phyloP scores from a whole-genome alignment of 2,888 invertebrate genomes.

The Tolmerus cingulatus region DNA sequence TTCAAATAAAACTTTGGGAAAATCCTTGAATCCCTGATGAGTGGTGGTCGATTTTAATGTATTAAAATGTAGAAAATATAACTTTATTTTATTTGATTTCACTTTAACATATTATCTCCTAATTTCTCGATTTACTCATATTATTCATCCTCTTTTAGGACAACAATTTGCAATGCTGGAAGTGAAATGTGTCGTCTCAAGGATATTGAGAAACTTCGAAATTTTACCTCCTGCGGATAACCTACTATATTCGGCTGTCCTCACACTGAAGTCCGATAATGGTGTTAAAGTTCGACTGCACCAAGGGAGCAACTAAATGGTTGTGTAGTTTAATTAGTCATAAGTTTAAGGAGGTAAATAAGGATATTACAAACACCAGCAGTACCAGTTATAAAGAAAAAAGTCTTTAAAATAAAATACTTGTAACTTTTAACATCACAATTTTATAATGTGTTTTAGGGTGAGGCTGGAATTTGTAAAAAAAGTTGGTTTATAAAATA shows the following conservation, averaged over 20 bases:
- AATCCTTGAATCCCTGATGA: neutral
- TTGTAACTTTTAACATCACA: too few relatives aligned
- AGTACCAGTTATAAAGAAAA: neutral
- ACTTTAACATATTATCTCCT: neutral
- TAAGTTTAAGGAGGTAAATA: neutral
- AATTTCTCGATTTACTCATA: neutral
- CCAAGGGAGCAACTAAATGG: conserved; percentile 51
- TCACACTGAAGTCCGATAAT: conserved; percentile 65
- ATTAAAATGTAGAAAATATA: neutral
- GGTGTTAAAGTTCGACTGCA: conserved; percentile 63
- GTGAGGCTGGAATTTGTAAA: too few relatives aligned
- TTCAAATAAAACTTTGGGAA: neutral
- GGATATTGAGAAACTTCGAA: conserved; percentile 65
- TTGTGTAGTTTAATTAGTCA: neutral
- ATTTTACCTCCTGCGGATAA: conserved; percentile 58
- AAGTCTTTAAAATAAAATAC: neutral
- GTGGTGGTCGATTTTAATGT: neutral
- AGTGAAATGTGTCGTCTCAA: conserved; percentile 66
- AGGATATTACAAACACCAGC: neutral
- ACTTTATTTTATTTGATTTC: neutral
- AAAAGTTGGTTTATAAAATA: too few relatives aligned
- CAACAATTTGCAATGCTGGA: conserved; percentile 67
- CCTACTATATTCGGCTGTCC: conserved; percentile 61
- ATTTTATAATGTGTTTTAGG: too few relatives aligned
- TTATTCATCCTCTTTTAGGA: conserved; percentile 52